Base-by-base conservation (phyloP, 1,140 invertebrate species). In the Eupeodes corollae region DNA sequence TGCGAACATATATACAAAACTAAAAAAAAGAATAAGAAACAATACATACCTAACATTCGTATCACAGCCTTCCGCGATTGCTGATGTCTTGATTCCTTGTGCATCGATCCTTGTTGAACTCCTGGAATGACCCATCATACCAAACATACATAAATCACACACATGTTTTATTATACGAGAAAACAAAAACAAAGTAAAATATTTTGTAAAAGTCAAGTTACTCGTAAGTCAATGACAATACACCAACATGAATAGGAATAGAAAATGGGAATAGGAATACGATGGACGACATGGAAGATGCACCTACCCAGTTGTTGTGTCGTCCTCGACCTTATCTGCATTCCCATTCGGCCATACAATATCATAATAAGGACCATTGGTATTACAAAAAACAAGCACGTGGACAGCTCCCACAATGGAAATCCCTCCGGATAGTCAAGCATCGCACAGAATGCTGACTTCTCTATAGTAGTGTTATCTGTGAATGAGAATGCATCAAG, bases 381-480 rank as follows among this genome's bases (percentile, higher is more conserved):
- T 30, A 91, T 70, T 21, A 89, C 69, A 67, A 93, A 92, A 70
- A 92, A 92, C 26, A 89, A 62, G 16, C 87, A 64, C 44, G 80
- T 83, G 57, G 86, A 88, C n/a, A 88, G 58, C 63, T 90, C 86
- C 51, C 85, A 88, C 26, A 89, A 62, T 30, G 84, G 84, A 53
- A 76, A 72, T 1, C 75, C 70, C 39, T 74, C 63, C 1, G 81
- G 76, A 32, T 77, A 10, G 75, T 66, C n/a, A 15, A 82, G 56
- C 79, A 86, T 84, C 1, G 74, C 79, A 55, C 87, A 90, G 56
- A 88, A 80, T 0, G 85, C 86, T 0, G 84, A 87, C 52, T 87
- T 81, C 51, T 71, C 47, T 35, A 65, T 77, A 61, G 21, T 70
- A 55, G 48, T 68, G 61, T 53, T 58, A 73, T 76, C 61, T 50